Base-by-base conservation (phyloP, 2,797 vertebrate genomes). In the Pipistrellus kuhlii region DNA sequence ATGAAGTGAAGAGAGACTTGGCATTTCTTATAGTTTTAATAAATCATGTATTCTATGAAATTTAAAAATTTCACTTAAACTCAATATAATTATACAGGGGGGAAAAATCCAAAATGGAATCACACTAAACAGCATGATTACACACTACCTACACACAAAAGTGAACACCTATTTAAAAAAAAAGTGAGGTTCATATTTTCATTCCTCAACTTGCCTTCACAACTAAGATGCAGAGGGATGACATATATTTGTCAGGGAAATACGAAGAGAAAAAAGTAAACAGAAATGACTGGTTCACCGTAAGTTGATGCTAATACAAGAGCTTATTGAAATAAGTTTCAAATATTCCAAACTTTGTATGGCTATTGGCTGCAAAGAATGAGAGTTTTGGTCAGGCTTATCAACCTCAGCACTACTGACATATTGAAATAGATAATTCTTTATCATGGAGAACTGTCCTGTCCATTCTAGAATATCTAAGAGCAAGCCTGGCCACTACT, bases 401-500 rank as follows among this genome's bases (percentile, higher is more conserved):
- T 55, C 20, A 92, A 51, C 11, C 25, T 75, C 7, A 35, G 3
- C 3, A 48, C 0, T 8, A 17, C 0, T 38, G 32, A 21, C 6
- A 86, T 77, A 81, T 68, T 71, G 9, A 81, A 4, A 78, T 4
- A 90, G 8, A n/a, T 18, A 27, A 35, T 66, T 53, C 11, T 72
- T 72, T 89, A 80, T 57, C 46, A 4, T 32, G 51, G n/a, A 3
- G 0, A 13, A 53, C 6, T 21, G 8, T 30, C 4, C 2, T 84
- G 6, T 35, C 41, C 27, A 44, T 82, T 69, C 9, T 8, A 72
- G 13, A 2, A 84, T 30, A 2, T 32, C 69, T 85, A 88, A 44
- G 18, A 59, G 9, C 5, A 85, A n/a, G 0, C 3, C 0, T 46
- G n/a, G 3, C 9, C 12, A 53, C 21, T 80, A 32, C 0, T 0